Evolutionary conservation across 1,140 invertebrate genomes (phyloP), one percentile per base, ranked within the genome.

Genomic region (Lordiphosa clarofinis): DNA sequence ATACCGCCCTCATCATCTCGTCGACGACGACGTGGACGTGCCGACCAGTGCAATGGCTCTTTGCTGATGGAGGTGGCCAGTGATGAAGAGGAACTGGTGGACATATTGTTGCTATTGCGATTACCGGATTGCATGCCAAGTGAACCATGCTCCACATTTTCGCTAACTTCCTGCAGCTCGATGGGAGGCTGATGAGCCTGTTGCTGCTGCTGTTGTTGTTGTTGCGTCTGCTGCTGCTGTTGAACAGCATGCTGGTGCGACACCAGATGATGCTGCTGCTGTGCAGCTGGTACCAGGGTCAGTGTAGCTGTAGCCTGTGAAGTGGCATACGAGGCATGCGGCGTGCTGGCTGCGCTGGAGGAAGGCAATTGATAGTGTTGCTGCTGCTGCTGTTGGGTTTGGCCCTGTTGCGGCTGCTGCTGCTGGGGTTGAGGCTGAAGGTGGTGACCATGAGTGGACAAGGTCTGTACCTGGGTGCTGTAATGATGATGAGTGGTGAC

Each of bases 311-410:
- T 64, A 21, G 61, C 50, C 28, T 73, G 75, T n/a, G 66, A 38
- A 11, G 61, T 56, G 15, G 63, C 60, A 67, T 86, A 88, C 48
- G 82, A 73, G 54, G 75, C 55, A 36, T 89, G 82, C 28, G 84
- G 75, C 10, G 87, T 73, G 48, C 66, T 55, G 10, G 55, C 40
- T 28, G 67, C 67, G 49, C 72, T 84, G 8, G 86, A 76, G 79
- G 82, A 88, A 86, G 87, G 60, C 64, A 88, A 74, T 82, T 76
- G 62, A 69, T 84, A 87, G 62, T 86, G 86, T 57, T 72, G 73
- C 38, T 73, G 44, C 38, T 40, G 55, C 33, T 56, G 50, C 57
- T 75, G 60, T 68, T 86, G 63, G 58, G 67, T 64, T 31, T 31
- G 28, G 46, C 76, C 74, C 49, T 88, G 78, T 46, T 82, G 71